These are phyloP conservation scores for Drosophila multiciliata DNA, from an alignment of 2,888 invertebrate genomes.

Conservation along the genomic window DNA sequence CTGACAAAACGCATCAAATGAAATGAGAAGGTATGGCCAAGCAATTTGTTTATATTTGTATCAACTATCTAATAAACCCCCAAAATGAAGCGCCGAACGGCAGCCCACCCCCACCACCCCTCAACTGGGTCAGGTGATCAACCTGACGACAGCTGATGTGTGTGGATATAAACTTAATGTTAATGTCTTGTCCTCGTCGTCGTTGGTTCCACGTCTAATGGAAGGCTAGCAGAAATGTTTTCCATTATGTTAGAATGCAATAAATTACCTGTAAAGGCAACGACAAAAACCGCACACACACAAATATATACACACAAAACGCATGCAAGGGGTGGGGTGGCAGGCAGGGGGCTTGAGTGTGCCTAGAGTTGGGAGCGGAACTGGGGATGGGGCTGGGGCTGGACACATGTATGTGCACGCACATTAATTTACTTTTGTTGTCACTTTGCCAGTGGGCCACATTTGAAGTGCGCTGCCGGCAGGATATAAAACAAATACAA, in stretches of 20 bases:
- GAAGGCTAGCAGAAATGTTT: conserved; percentile 78
- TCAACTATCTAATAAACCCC: conserved; percentile 59
- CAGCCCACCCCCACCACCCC: conserved; percentile 1
- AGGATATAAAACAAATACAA: conserved; percentile 79
- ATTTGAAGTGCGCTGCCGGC: conserved; percentile 78
- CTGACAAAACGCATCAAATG: conserved; percentile 64
- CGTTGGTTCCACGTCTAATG: conserved; percentile 49
- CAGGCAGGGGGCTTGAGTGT: conserved; percentile 14
- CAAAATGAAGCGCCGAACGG: conserved; percentile 21
- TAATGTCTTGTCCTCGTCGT: conserved; percentile 62
- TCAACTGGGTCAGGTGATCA: conserved; percentile 70
- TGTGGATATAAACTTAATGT: conserved; percentile 78
- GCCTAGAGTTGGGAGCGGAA: not conserved
- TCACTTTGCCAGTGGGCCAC: conserved; percentile 81
- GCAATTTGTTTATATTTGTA: conserved; percentile 77
- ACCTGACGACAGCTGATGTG: conserved; percentile 73
- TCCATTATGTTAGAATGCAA: conserved; percentile 82
- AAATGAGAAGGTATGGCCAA: conserved; percentile 74
- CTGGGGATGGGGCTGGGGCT: conserved; percentile 3
- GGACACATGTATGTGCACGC: conserved; percentile 71
- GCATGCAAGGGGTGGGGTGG: not conserved
- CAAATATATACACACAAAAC: conserved; percentile 6
- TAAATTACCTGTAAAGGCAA: conserved; percentile 82
- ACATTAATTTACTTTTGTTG: conserved; percentile 82
- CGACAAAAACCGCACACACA: conserved; percentile 69